These are phyloP conservation scores for Akabosia matsudoensis DNA, from an alignment of 1,140 invertebrate genomes.

Conservation along the genomic window DNA sequence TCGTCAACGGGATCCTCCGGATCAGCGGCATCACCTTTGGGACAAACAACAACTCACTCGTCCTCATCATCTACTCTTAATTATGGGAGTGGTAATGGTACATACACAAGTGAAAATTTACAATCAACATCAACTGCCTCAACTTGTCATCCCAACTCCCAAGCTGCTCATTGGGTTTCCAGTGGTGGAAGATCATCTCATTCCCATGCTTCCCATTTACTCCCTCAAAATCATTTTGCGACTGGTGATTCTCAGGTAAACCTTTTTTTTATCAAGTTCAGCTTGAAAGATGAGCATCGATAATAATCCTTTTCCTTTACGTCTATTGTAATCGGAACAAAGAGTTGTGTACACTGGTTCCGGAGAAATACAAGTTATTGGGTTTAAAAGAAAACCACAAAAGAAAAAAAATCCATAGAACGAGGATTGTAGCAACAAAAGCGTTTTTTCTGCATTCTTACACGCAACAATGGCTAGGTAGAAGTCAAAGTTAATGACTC, in stretches of 20 bases:
- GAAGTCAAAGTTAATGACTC: neutral
- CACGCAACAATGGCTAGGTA: neutral
- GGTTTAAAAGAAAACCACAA: neutral
- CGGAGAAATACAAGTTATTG: too few relatives aligned
- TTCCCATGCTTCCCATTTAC: conserved; percentile 26
- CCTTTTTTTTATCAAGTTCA: too few relatives aligned
- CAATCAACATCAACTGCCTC: conserved; percentile 23
- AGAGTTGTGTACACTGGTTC: neutral
- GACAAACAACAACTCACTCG: neutral
- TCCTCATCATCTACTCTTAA: conserved; percentile 12
- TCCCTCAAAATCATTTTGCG: conserved; percentile 44
- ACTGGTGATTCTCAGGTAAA: conserved; percentile 42
- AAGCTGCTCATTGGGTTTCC: conserved; percentile 42
- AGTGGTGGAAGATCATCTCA: conserved; percentile 27
- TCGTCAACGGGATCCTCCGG: neutral
- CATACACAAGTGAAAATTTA: conserved; percentile 34
- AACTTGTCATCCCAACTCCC: conserved; percentile 39
- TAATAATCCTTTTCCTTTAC: neutral
- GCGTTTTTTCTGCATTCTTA: too few relatives aligned
- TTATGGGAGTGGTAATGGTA: conserved; percentile 11
- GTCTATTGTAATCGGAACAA: neutral
- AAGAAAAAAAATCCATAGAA: too few relatives aligned
- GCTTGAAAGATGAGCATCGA: too few relatives aligned
- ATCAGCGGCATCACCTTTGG: conserved; percentile 17
- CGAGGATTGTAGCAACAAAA: too few relatives aligned